Evolutionary conservation across 2,797 vertebrate genomes (phyloP), one percentile per base, ranked within the genome.

Genomic region (Choloepus didactylus): DNA sequence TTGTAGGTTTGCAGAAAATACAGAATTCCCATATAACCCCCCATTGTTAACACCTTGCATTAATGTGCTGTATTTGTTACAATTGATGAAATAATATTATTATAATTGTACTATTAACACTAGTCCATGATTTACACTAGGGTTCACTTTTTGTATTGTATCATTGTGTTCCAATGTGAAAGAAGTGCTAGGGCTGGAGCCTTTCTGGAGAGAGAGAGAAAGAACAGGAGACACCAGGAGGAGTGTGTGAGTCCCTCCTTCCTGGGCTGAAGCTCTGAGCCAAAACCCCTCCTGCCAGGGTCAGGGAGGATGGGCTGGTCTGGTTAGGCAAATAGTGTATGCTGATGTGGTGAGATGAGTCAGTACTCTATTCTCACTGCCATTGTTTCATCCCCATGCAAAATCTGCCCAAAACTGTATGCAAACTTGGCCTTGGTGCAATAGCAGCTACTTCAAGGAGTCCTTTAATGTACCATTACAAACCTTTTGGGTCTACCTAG

Each of bases 251-350:
- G 21, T 29, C 29, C 56, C 59, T 89, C 18, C 82, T 94, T 96
- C 16, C 60, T 73, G 35, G 35, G 83, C 73, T 49, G 62, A 67
- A 54, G 69, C 49, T 89, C 29, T 84, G 35, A 6, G 51, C 6
- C 49, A 80, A 79, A 93, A 15, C 51, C 51, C 51, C 93, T 89
- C 93, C 70, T 86, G 62, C 75, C 66, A 38, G n/a, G 62, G 51
- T 27, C 7, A 9, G 87, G 89, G 88, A 91, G 72, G 75, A 80
- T 31, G 73, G 80, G 27, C 51, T 64, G 51, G 41, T 25, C 66
- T 83, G 41, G 25, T 49, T 76, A 97, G 75, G 95, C 82, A 97
- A 96, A 94, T 88, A 80, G 60, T 77, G 73, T 72, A 46, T 81
- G n/a, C 44, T 19, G 6, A 41, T 91, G 89, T 75, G 82, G 86